A percentile compares a stretch with the other conserved stretches of the same genome.
These are phyloP conservation scores for Corticium candelabrum DNA, from an alignment of 37 sponge, comb jelly and placozoan species.

Conservation along the genomic window DNA sequence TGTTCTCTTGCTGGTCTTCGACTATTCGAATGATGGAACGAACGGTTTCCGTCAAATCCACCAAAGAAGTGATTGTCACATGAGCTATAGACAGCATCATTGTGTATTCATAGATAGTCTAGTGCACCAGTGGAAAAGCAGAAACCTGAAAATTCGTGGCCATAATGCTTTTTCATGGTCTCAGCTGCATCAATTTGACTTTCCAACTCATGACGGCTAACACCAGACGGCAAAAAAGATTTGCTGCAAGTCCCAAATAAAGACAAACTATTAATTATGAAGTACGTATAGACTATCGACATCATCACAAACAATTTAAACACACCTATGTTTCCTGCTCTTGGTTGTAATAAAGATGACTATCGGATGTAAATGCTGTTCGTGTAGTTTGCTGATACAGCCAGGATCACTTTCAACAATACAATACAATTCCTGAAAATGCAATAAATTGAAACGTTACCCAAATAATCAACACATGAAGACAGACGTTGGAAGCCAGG, in stretches of 20 bases:
- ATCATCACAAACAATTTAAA: no score
- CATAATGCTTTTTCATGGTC: background rate
- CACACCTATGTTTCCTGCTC: background rate
- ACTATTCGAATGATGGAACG: no score
- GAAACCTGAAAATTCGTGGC: background rate
- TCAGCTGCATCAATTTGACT: background rate
- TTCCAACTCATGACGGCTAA: background rate
- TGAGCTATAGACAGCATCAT: no score
- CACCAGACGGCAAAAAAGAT: background rate
- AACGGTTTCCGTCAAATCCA: no score
- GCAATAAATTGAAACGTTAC: background rate
- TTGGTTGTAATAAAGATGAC: background rate
- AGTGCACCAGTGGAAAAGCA: background rate
- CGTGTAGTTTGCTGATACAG: background rate
- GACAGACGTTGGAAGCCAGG: no score
- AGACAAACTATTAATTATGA: no score
- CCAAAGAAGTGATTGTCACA: no score
- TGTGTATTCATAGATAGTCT: no score
- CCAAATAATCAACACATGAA: no score
- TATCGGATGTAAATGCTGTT: background rate
- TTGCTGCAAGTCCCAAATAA: no score
- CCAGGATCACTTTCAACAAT: background rate
- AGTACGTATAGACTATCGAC: no score
- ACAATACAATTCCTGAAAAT: background rate
- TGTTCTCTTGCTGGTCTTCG: no score